Evolutionary conservation across 2,113 vertebrate species (phyloP).

Genomic region (Aspiorhynchus laticeps): DNA sequence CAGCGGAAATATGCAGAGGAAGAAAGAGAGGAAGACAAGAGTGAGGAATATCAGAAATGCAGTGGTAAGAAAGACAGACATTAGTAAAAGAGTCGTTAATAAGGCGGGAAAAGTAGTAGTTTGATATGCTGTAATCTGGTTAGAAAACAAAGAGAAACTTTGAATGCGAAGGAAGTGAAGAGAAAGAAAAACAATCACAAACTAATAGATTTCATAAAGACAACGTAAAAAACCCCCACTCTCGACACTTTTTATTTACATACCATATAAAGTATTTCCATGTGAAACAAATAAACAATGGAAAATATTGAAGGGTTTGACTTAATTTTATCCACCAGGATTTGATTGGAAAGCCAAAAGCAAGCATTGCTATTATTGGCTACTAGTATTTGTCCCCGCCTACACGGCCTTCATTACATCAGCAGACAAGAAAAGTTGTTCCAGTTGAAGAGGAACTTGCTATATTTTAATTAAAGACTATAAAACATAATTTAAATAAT

Average conservation of each 20-base stretch:
- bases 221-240: background rate
- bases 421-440: background rate
- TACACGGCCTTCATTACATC: background rate
- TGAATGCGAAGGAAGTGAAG: background rate
- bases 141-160: background rate
- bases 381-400: background rate
- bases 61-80: constrained; percentile 61
- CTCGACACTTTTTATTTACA: background rate
- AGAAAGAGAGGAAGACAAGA: constrained; percentile 58
- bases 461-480: background rate
- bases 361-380: background rate
- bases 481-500: background rate
- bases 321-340: background rate
- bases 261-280: background rate
- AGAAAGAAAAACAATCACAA: background rate
- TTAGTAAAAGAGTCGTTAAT: background rate
- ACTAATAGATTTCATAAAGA: background rate
- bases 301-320: background rate
- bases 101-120: background rate
- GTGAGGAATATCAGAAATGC: constrained; percentile 74
- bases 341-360: background rate
- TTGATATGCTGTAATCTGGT: background rate
- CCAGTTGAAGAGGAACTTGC: background rate
- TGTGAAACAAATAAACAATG: background rate
- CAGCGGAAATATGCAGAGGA: constrained; percentile 60